A percentile compares a stretch with the other conserved stretches of the same genome.
These are phyloP conservation scores for Euplexia lucipara DNA, from an alignment of 2,888 invertebrate genomes.

Conservation along the genomic window DNA sequence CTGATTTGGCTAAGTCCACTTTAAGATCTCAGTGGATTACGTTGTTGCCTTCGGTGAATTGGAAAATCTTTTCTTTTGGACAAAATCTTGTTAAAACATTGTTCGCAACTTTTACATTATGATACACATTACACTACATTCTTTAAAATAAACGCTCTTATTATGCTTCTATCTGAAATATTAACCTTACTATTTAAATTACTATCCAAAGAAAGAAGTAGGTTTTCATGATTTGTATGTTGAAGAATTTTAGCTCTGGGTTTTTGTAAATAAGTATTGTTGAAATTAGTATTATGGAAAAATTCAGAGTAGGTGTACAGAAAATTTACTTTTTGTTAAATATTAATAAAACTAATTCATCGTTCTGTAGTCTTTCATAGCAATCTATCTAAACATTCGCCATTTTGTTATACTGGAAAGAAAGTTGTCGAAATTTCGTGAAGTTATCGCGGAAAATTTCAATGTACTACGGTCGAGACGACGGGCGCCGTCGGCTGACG, in stretches of 20 bases:
- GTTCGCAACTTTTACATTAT: conserved; percentile 55
- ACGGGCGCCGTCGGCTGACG: conserved; percentile 69
- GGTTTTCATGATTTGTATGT: background rate
- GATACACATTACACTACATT: conserved; percentile 35
- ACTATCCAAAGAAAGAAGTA: background rate
- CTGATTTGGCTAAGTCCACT: conserved; percentile 88
- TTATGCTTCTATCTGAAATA: background rate
- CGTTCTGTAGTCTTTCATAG: conserved; percentile 12
- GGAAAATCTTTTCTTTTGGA: conserved; percentile 69
- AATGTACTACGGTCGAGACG: conserved; percentile 65
- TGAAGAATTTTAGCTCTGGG: background rate
- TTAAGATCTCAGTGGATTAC: conserved; percentile 79
- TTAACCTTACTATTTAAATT: background rate
- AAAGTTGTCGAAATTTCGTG: conserved; percentile 67
- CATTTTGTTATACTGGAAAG: conserved; percentile 58
- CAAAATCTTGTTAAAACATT: conserved; percentile 63
- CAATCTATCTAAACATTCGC: conserved; percentile 57
- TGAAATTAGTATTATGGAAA: background rate
- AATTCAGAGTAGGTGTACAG: background rate
- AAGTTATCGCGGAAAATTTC: conserved; percentile 73
- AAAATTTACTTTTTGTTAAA: background rate
- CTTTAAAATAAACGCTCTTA: conserved; percentile 2
- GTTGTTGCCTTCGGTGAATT: conserved; percentile 73
- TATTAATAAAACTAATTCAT: conserved; percentile 38
- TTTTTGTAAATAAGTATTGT: background rate